Conservation (phyloP, 2,113 vertebrate genomes). For the Actenoides lindsayi region DNA sequence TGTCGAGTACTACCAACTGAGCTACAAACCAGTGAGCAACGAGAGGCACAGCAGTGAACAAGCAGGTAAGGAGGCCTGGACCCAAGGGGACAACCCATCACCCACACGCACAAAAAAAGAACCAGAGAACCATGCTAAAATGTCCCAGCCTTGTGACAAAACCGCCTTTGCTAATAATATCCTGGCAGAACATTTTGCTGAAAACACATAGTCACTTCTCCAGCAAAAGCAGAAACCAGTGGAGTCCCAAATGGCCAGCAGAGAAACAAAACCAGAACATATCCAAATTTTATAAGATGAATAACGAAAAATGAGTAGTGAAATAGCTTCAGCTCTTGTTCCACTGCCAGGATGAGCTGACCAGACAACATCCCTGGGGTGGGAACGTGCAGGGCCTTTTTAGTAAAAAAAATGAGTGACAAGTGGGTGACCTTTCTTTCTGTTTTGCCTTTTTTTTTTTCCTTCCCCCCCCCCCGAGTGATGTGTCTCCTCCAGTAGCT, state of each 20-base stretch:
- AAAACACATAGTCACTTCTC: neutral
- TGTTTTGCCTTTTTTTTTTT: no score
- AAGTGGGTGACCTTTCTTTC: neutral
- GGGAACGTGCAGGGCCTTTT: neutral
- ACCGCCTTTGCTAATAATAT: neutral
- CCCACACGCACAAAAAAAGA: neutral
- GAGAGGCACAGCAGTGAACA: constrained; percentile 58
- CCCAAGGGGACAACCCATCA: neutral
- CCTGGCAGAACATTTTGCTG: neutral
- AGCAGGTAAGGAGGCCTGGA: constrained; percentile 73
- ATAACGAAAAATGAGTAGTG: neutral
- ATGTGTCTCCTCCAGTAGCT: neutral
- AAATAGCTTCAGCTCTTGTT: neutral
- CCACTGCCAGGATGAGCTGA: neutral
- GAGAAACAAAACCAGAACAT: neutral
- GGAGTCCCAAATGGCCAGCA: neutral
- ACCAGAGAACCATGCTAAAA: neutral
- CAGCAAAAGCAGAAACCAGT: neutral
- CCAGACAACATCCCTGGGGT: neutral
- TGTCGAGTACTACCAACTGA: constrained; percentile 88
- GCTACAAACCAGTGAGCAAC: constrained; percentile 82
- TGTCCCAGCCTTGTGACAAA: neutral
- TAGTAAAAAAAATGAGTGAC: neutral
- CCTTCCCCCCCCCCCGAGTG: neutral
- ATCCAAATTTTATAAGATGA: neutral